Evolutionary conservation across 2,797 vertebrate genomes (phyloP), one percentile per base, ranked within the genome.

Genomic region (Enoplosus armatus): DNA sequence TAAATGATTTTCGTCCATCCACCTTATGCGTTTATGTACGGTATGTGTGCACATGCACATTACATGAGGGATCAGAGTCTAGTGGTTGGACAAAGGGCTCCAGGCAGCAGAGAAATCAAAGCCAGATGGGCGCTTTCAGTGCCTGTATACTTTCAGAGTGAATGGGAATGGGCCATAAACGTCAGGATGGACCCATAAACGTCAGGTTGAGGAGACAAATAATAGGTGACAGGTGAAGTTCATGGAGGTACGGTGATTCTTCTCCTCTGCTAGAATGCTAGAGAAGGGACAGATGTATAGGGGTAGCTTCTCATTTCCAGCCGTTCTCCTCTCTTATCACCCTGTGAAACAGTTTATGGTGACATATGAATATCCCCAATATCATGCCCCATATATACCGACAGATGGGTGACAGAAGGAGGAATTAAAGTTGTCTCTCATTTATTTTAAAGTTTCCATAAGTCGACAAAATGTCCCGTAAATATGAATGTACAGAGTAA

Each of bases 51-150:
- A 72, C 18, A 33, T 62, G 80, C 27, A 53, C n/a, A 41, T 67
- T 64, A 63, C 67, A 76, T 11, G 37, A 81, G 65, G 79, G 60
- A 77, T 72, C 27, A 1, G 43, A 39, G 26, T 78, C 22, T 66
- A 59, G 37, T 56, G 64, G 77, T 80, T 71, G 76, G 69, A 86
- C 79, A 84, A 71, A 78, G 56, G 76, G 54, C 71, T 83, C 24
- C 8, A 82, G 75, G 83, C 67, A 78, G 83, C 66, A 45, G 51
- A 75, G 37, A 83, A 86, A 92, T 86, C 58, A 87, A 75, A 89
- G 58, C 85, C 92, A 92, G 85, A 90, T 92, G 90, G 82, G 50
- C 64, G 75, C 72, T 72, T 72, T 87, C 61, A 79, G 71, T 69
- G 78, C 65, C 64, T 48, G 22, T 59, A 33, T 82, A 35, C 72